Base-by-base conservation (phyloP, 2,113 vertebrate genomes). In the Lonchura striata region DNA sequence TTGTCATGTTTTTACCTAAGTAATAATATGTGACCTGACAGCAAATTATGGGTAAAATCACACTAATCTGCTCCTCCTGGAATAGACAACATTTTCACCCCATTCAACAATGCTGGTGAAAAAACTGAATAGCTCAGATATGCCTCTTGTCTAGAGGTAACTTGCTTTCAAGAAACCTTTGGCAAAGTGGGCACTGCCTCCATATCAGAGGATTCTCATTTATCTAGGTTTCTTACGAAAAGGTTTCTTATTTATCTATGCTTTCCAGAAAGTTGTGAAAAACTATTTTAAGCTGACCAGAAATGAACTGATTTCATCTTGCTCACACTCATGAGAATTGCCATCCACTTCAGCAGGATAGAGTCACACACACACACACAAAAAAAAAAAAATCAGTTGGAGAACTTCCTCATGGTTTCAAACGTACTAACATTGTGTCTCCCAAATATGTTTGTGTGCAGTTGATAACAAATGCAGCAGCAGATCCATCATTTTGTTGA, bases 81-180 rank as follows among this genome's bases (percentile, higher is more conserved):
- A 49, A 53, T 3, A 4, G n/a, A 15, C 19, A 68, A 47, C 4
- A 7, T 53, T 76, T 79, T 80, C 44, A 60, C 7, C 15, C 16
- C 47, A 2, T 47, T 85, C 28, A 80, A 49, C 15, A 76, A 13
- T 0, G 0, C 24, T 41, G 33, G 28, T 47, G 7, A 86, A 69
- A 95, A 72, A 42, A 31, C 5, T 24, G 5, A 79, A 49, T 35
- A 79, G 27, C 21, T 79, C 24, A 85, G 28, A 65, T 44, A 11
- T 76, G 15, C 28, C 41, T 70, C n/a, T 86, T 80, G 28, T 52
- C 12, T 41, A 64, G 19, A 57, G 25, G 8, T 41, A 91, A 54
- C 6, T 42, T 59, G 14, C 33, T 92, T 85, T 41, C 31, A 68
- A 53, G 23, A 85, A 68, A 39, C 1, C 6, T 84, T 82, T 61